Percentiles rank a stretch among this genome's conserved stretches.
phyloP scores from a whole-genome alignment of 2,113 vertebrate genomes.

The Varanus komodoensis region DNA sequence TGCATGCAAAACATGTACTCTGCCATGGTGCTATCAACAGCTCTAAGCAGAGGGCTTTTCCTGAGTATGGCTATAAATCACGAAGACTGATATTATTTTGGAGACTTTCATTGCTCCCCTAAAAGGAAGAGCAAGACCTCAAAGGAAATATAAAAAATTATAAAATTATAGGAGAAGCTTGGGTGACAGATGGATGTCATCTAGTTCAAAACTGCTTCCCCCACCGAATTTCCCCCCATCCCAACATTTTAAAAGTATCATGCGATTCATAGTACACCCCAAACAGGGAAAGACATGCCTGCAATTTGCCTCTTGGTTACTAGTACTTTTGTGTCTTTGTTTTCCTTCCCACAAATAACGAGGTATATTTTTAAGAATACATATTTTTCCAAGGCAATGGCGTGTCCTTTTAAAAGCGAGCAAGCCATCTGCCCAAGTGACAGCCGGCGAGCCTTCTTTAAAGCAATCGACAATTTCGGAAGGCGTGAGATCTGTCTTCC shows the following conservation, averaged over 20 bases:
- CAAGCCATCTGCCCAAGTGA: neutral
- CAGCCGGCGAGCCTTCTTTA: neutral
- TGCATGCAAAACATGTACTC: neutral
- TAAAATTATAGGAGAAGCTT: neutral
- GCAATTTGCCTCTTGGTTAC: neutral
- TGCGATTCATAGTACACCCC: neutral
- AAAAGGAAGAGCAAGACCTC: neutral
- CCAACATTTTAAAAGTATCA: neutral
- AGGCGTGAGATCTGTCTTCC: neutral
- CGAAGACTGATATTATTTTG: neutral
- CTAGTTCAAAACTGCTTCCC: neutral
- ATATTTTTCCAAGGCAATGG: neutral
- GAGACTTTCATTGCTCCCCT: neutral
- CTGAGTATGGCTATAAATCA: neutral
- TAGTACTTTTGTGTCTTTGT: neutral
- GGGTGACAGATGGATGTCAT: neutral
- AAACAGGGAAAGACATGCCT: neutral
- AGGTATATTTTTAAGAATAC: neutral
- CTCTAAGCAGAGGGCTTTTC: too few relatives aligned
- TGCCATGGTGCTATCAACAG: neutral
- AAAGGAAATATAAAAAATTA: neutral
- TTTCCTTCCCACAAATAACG: neutral
- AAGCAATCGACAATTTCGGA: conserved; percentile 8
- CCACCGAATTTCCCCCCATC: too few relatives aligned
- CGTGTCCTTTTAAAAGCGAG: neutral